phyloP scores from a whole-genome alignment of 2,888 invertebrate genomes.

The Idaea aversata region DNA sequence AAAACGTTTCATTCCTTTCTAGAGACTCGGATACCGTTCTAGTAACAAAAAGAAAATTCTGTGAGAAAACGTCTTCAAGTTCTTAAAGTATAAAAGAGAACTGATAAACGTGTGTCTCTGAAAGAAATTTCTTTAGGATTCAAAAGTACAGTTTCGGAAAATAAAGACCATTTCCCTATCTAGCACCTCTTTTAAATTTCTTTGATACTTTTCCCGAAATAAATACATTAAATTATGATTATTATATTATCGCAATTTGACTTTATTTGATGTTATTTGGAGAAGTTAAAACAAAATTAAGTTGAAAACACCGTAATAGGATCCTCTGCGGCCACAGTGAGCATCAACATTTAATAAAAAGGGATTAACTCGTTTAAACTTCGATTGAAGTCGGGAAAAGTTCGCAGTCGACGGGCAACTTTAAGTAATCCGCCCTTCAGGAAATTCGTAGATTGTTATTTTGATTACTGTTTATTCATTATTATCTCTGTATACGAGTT shows the following conservation, averaged over 20 bases:
- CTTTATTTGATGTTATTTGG: slow-evolving; percentile 17
- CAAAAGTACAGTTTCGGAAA: not conserved
- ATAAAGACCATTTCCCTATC: not conserved
- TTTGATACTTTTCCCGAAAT: not conserved
- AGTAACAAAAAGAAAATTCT: too few species aligned
- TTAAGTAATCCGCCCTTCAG: slow-evolving; percentile 25
- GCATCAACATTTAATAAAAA: slow-evolving; percentile 76
- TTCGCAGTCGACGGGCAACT: slow-evolving; percentile 40
- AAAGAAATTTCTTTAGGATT: not conserved
- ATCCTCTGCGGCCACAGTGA: slow-evolving; percentile 51
- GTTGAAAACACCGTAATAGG: slow-evolving; percentile 50
- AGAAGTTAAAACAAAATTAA: slow-evolving; percentile 32
- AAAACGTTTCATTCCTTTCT: too few species aligned
- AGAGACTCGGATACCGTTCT: too few species aligned
- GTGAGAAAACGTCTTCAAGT: too few species aligned
- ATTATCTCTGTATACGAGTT: slow-evolving; percentile 28
- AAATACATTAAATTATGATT: not conserved
- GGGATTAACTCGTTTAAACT: slow-evolving; percentile 75
- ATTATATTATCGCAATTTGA: slow-evolving; percentile 2
- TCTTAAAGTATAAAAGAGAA: too few species aligned
- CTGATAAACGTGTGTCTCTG: not conserved
- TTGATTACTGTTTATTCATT: slow-evolving; percentile 50
- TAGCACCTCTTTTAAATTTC: too few species aligned
- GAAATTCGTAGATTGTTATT: slow-evolving; percentile 47
- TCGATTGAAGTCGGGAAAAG: slow-evolving; percentile 63